phyloP scores from a whole-genome alignment of 2,888 invertebrate genomes.

The Helicoverpa assulta region DNA sequence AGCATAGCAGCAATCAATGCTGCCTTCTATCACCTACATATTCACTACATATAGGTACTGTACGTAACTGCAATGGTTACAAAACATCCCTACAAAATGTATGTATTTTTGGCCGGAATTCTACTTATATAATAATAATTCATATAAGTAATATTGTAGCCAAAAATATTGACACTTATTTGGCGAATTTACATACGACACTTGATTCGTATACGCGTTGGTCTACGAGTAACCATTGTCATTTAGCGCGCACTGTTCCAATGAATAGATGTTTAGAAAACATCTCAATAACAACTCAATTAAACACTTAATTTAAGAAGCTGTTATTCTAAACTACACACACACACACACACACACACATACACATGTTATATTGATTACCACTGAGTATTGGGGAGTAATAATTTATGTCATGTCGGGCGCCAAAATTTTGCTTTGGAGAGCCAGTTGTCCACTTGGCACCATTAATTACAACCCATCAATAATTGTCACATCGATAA shows the following conservation, averaged over 20 bases:
- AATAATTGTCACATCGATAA: conserved; percentile 54
- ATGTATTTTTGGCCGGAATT: not conserved
- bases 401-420: conserved; percentile 57
- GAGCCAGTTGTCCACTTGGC: conserved; percentile 60
- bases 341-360: not conserved
- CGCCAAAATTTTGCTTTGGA: conserved; percentile 66
- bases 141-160: too few species aligned
- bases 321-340: conserved; percentile 4
- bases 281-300: conserved; percentile 1
- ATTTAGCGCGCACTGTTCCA: not conserved
- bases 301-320: not conserved
- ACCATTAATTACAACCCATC: conserved; percentile 61
- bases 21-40: too few species aligned
- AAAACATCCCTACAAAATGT: too few species aligned
- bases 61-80: too few species aligned
- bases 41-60: too few species aligned
- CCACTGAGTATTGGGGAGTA: conserved; percentile 4
- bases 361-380: conserved; percentile 17
- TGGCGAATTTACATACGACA: not conserved
- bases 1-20: too few species aligned
- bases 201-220: too few species aligned
- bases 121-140: not conserved
- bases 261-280: not conserved
- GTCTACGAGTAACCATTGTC: too few species aligned
- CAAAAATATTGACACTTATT: not conserved